Percentiles rank a stretch among this genome's conserved stretches.
phyloP scores from a whole-genome alignment of 1,140 invertebrate genomes.

The Drosophila rufa region DNA sequence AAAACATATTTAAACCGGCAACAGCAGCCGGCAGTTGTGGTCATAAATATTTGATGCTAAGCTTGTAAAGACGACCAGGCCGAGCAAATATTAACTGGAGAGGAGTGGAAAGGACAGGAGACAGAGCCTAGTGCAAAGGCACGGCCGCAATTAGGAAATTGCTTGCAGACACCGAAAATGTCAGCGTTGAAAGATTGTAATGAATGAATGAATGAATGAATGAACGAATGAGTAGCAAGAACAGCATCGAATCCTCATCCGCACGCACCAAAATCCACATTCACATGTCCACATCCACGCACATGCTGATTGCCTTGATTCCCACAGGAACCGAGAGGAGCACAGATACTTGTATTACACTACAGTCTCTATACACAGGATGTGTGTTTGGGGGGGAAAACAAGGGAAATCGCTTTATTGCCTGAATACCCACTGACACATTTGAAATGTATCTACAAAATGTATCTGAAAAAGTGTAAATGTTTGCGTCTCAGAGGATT shows the following conservation, averaged over 20 bases:
- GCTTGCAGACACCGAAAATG: conserved; percentile 15
- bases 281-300: conserved; percentile 8
- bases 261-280: conserved; percentile 17
- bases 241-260: conserved; percentile 3
- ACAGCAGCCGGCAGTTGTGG: conserved; percentile 13
- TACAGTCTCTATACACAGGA: neutral
- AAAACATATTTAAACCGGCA: conserved; percentile 8
- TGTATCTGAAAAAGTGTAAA: neutral
- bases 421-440: conserved; percentile 7
- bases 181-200: conserved; percentile 17
- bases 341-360: conserved; percentile 16
- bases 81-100: conserved; percentile 6
- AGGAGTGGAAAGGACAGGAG: neutral
- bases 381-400: conserved; percentile 6
- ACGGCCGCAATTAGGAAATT: conserved; percentile 15
- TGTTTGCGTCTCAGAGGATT: too few species aligned
- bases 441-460: neutral
- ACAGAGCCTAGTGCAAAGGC: neutral
- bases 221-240: neutral
- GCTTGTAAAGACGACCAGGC: neutral
- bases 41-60: conserved; percentile 22
- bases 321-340: conserved; percentile 1
- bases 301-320: conserved; percentile 20
- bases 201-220: conserved; percentile 12
- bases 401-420: conserved; percentile 19